Evolutionary conservation across 2,888 invertebrate species (phyloP).

Genomic region (Acrobasis consociella): DNA sequence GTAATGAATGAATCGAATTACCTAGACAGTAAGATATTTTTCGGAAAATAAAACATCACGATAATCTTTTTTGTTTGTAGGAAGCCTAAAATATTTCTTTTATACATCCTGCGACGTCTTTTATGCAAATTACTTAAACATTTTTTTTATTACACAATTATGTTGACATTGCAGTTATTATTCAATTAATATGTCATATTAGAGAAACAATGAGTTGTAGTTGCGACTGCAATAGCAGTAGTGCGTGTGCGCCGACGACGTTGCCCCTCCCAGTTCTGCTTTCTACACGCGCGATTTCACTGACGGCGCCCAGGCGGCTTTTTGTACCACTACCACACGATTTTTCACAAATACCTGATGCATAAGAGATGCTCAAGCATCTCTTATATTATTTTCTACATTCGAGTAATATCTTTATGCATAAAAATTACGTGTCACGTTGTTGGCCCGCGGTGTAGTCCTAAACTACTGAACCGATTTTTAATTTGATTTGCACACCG

Average conservation of each 20-base stretch:
- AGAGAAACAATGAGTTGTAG: slow-evolving; percentile 39
- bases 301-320: slow-evolving; percentile 54
- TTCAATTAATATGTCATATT: background rate
- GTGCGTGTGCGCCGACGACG: slow-evolving; percentile 54
- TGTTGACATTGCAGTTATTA: background rate
- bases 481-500: no score
- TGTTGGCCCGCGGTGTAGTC: no score
- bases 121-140: slow-evolving; percentile 33
- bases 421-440: no score
- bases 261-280: slow-evolving; percentile 77
- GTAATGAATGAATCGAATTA: no score
- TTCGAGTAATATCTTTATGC: slow-evolving; percentile 22
- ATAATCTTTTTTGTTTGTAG: no score
- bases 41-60: no score
- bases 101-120: background rate
- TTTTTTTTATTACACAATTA: background rate
- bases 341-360: slow-evolving; percentile 64
- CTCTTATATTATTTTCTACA: slow-evolving; percentile 41
- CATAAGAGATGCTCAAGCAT: slow-evolving; percentile 57
- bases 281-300: slow-evolving; percentile 82
- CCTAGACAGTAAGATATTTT: no score
- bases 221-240: slow-evolving; percentile 47
- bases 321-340: slow-evolving; percentile 62
- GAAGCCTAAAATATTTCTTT: no score
- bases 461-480: no score